These are phyloP conservation scores for Melieria crassipennis DNA, from an alignment of 2,888 invertebrate species.

Conservation along the genomic window DNA sequence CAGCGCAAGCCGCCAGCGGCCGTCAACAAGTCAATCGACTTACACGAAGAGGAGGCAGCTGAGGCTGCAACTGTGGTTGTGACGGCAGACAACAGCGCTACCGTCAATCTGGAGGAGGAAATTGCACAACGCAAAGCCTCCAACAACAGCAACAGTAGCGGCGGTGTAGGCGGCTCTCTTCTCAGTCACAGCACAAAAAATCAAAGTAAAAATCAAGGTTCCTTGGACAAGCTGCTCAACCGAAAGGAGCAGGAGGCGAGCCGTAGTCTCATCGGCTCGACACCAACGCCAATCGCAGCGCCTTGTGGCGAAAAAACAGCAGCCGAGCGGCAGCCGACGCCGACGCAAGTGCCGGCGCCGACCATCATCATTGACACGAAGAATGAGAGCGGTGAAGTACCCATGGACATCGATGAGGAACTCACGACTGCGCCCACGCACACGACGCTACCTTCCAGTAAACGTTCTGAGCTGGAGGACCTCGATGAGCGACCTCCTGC, in stretches of 20 bases:
- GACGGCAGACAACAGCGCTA: constrained; percentile 17
- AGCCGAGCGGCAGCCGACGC: background rate
- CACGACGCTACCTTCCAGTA: constrained; percentile 50
- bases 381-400: constrained; percentile 55
- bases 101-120: constrained; percentile 59
- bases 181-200: constrained; percentile 50
- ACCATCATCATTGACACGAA: constrained; percentile 35
- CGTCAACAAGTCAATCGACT: constrained; percentile 41
- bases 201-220: constrained; percentile 66
- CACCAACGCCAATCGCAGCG: background rate
- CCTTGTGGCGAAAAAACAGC: background rate
- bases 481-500: constrained; percentile 60
- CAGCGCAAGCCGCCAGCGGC: constrained; percentile 1
- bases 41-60: constrained; percentile 40
- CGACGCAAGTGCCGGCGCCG: background rate
- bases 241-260: constrained; percentile 66
- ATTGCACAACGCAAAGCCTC: constrained; percentile 61
- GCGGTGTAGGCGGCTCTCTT: background rate
- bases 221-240: constrained; percentile 71
- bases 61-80: constrained; percentile 17
- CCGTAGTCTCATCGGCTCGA: constrained; percentile 33
- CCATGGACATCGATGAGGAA: constrained; percentile 61
- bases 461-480: constrained; percentile 47
- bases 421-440: constrained; percentile 57
- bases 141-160: constrained; percentile 45